Percentiles rank a stretch among this genome's conserved stretches.
phyloP scores from a whole-genome alignment of 2,113 vertebrate genomes.

The Nothocercus nigrocapillus region DNA sequence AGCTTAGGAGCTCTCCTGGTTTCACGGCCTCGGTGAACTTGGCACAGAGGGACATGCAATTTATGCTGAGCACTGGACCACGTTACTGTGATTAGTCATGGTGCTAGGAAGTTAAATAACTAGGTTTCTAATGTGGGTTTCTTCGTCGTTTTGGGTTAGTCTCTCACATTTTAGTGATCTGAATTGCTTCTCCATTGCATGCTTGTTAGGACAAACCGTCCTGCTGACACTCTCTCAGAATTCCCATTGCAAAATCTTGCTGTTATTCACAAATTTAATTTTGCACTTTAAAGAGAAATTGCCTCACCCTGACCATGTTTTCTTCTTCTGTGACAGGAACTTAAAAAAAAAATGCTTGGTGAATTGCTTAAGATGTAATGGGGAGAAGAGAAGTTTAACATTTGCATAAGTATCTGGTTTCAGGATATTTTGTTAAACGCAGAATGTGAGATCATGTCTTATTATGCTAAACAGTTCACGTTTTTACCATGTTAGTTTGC shows the following conservation, averaged over 20 bases:
- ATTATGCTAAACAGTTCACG: conserved; percentile 73
- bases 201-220: background rate
- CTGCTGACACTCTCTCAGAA: background rate
- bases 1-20: background rate
- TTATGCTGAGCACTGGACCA: background rate
- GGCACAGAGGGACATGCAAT: background rate
- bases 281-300: background rate
- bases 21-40: background rate
- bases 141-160: background rate
- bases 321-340: conserved; percentile 62
- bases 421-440: conserved; percentile 75
- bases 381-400: conserved; percentile 76
- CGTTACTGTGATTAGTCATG: conserved; percentile 2
- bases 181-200: background rate
- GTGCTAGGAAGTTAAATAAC: conserved; percentile 22
- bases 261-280: conserved; percentile 32
- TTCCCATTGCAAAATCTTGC: conserved; percentile 23
- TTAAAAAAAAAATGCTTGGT: conserved; percentile 33
- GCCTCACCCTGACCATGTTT: background rate
- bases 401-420: conserved; percentile 82
- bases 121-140: background rate
- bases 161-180: background rate
- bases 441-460: conserved; percentile 73
- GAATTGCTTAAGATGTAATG: conserved; percentile 74
- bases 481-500: conserved; percentile 72